Percentiles rank a stretch among this genome's conserved stretches.
Evolutionary conservation across 2,797 vertebrate species (phyloP).

Genomic region (Coregonus ussuriensis): DNA sequence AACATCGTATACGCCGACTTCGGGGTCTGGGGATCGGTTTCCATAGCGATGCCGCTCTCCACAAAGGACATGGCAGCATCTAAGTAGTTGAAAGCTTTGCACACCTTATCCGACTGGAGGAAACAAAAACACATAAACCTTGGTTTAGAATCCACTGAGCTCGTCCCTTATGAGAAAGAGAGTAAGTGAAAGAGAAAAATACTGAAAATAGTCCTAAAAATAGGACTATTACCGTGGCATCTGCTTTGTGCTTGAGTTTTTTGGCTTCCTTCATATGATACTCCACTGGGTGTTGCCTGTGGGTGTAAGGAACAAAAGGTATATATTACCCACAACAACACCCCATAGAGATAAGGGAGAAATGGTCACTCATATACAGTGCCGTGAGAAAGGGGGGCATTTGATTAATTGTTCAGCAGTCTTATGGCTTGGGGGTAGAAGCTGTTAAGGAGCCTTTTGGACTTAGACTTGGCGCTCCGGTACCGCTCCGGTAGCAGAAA

Average conservation of each 20-base stretch:
- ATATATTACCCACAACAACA: neutral
- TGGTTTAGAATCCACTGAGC: neutral
- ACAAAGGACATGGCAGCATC: constrained; percentile 89
- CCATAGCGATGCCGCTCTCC: constrained; percentile 89
- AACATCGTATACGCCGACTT: constrained; percentile 88
- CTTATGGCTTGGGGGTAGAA: too few relatives aligned
- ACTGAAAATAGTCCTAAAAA: too few relatives aligned
- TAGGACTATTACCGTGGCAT: constrained; percentile 80
- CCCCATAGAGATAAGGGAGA: too few relatives aligned
- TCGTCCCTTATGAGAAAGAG: neutral
- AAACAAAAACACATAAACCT: neutral
- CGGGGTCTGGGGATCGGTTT: constrained; percentile 80
- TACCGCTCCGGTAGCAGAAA: too few relatives aligned
- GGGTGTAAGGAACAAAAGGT: neutral
- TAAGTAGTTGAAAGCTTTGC: constrained; percentile 88
- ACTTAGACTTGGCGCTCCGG: too few relatives aligned
- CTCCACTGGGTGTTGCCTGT: constrained; percentile 82
- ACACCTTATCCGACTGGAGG: constrained; percentile 82
- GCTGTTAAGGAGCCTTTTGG: too few relatives aligned
- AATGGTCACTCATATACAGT: too few relatives aligned
- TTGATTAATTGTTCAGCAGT: too few relatives aligned
- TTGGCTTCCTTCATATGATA: constrained; percentile 92
- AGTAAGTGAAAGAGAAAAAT: neutral
- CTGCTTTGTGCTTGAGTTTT: constrained; percentile 92
- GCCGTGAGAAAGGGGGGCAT: too few relatives aligned